A percentile compares a stretch with the other conserved stretches of the same genome.
Conservation (phyloP, 2,888 invertebrate species). For the Mactromeris polynyma region DNA sequence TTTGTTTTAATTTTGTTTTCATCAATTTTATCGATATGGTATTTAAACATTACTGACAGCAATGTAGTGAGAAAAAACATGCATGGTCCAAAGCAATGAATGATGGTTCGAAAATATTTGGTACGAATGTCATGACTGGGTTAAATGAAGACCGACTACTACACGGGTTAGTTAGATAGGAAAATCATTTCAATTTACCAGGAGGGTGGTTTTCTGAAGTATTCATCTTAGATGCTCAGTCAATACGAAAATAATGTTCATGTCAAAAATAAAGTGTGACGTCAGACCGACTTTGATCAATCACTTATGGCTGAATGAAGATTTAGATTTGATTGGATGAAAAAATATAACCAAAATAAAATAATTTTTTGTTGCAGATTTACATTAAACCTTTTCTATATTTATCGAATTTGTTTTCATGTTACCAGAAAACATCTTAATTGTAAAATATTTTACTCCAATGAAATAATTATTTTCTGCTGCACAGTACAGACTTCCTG, state of each 20-base stretch:
- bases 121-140: constrained; percentile 3
- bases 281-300: constrained; percentile 44
- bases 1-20: too few species aligned
- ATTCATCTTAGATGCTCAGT: constrained; percentile 41
- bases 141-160: not conserved
- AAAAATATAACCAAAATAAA: not conserved
- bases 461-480: not conserved
- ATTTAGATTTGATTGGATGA: not conserved
- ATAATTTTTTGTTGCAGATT: not conserved
- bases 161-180: not conserved
- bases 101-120: constrained; percentile 11
- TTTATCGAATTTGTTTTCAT: not conserved
- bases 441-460: not conserved
- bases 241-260: constrained; percentile 32
- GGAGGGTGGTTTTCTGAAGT: constrained; percentile 61
- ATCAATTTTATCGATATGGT: too few species aligned
- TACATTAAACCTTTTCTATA: not conserved
- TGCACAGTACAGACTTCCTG: not conserved
- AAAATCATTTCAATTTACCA: constrained; percentile 42
- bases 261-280: constrained; percentile 48
- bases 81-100: too few species aligned
- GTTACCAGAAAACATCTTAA: not conserved
- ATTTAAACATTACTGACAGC: too few species aligned
- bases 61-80: too few species aligned
- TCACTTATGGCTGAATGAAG: not conserved